Conservation (phyloP, 2,888 invertebrate genomes). For the Acrobasis suavella region DNA sequence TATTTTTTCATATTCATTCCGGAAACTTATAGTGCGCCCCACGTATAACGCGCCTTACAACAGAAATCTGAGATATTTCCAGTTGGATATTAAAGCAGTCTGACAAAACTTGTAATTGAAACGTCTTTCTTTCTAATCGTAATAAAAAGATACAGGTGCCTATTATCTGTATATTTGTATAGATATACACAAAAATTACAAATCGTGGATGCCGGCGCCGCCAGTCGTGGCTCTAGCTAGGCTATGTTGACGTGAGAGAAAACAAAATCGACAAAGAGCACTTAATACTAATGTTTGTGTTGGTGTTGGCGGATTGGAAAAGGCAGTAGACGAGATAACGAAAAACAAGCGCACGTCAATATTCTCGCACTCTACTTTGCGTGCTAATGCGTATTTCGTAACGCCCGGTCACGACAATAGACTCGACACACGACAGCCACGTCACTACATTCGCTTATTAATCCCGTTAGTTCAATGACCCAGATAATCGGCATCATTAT, state of each 20-base stretch:
- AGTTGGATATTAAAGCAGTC: slow-evolving; percentile 5
- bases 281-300: slow-evolving; percentile 13
- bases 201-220: not conserved
- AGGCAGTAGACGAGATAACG: slow-evolving; percentile 39
- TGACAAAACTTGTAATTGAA: too few relatives aligned
- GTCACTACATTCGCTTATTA: slow-evolving; percentile 53
- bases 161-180: not conserved
- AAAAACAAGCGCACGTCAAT: slow-evolving; percentile 34
- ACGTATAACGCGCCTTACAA: slow-evolving; percentile 20
- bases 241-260: not conserved
- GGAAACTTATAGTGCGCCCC: too few relatives aligned
- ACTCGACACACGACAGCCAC: slow-evolving; percentile 33
- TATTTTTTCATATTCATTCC: too few relatives aligned
- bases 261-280: not conserved
- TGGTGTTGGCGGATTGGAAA: slow-evolving; percentile 25
- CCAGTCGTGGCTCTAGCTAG: not conserved
- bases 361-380: slow-evolving; percentile 28
- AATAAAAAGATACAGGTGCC: not conserved
- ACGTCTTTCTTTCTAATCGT: slow-evolving; percentile 1
- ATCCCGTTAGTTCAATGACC: slow-evolving; percentile 73
- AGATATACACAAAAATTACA: slow-evolving; percentile 6
- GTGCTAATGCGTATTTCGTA: slow-evolving; percentile 38
- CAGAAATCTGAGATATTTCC: slow-evolving; percentile 6
- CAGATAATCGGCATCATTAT: slow-evolving; percentile 54
- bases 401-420: slow-evolving; percentile 44